Base-by-base conservation (phyloP, 1,140 invertebrate genomes). In the Cyclargus thomasi region DNA sequence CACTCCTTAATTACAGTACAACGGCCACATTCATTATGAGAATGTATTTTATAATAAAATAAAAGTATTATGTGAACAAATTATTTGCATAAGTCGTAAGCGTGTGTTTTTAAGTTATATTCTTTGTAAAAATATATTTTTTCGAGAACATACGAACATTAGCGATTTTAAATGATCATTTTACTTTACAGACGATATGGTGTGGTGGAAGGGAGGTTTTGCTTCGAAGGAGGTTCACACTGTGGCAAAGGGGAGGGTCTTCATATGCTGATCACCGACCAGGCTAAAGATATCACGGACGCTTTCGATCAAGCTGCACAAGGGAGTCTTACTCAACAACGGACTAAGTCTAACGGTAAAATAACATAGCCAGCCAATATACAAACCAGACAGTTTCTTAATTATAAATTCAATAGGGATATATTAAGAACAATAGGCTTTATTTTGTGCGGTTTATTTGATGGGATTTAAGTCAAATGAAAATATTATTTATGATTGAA, bases 161-260 rank as follows among this genome's bases (percentile, higher is more conserved):
- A 47, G 29, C n/a, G 29, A 8, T 29, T 29, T 29, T 7, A 29
- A 29, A 29, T 29, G 8, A 29, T 29, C 8, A 29, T 29, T 29
- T 29, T 29, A 29, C 29, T 71, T 73, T 67, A 1, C 77, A 94
- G 96, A 69, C 93, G 96, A 53, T 98, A 97, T 85, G 97, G 97
- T 0, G 95, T 96, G 0, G 94, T 97, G 11, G 96, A 97, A 59
- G 96, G 94, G 2, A 93, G 96, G 73, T 97, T 98, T 80, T 97
- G 96, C 71, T 98, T 97, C 90, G 97, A 98, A 88, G 97, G 97
- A 16, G 97, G 97, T 0, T 97, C 96, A 0, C 92, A 95, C 67
- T 97, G 97, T 85, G 95, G 96, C 0, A 95, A 95, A 70, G 95
- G 95, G 5, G 95, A 96, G 86, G 96, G 96, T 0, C 86, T 97